A percentile compares a stretch with the other conserved stretches of the same genome.
Evolutionary conservation across 1,140 invertebrate species (phyloP).

Genomic region (Stratiolaelaps scimitus): DNA sequence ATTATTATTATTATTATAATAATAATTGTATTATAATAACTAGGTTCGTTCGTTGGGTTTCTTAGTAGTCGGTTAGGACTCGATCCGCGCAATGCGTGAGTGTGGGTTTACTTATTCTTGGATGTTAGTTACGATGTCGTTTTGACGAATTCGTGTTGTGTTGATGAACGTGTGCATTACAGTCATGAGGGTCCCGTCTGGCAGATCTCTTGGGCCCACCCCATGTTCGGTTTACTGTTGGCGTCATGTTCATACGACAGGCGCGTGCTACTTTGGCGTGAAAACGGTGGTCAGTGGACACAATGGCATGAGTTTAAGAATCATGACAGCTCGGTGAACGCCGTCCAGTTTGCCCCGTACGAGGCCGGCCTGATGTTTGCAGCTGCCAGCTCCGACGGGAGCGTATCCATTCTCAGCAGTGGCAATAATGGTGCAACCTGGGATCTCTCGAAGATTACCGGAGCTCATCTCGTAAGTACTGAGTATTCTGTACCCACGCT

Average conservation of each 20-base stretch:
- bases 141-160: too few species aligned
- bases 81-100: too few species aligned
- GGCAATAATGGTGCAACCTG: conserved; percentile 23
- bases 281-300: conserved; percentile 65
- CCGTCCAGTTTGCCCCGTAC: conserved; percentile 86
- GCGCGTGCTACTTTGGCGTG: conserved; percentile 91
- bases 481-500: too few species aligned
- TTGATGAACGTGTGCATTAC: conserved; percentile 32
- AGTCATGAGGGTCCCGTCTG: conserved; percentile 89
- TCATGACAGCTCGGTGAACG: conserved; percentile 93
- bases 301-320: conserved; percentile 83
- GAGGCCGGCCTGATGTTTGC: conserved; percentile 86
- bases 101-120: too few species aligned
- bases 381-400: conserved; percentile 92
- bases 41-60: too few species aligned
- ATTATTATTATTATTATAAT: conserved; percentile 20
- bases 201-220: conserved; percentile 98
- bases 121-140: too few species aligned
- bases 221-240: conserved; percentile 80
- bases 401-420: conserved; percentile 74
- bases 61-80: too few species aligned
- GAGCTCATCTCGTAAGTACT: conserved; percentile 17
- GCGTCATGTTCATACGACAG: conserved; percentile 93
- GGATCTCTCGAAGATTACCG: conserved; percentile 15
- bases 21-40: conserved; percentile 31